These are phyloP conservation scores for Caenorhabditis sp. DNA, from an alignment of 2,888 invertebrate genomes.

Conservation along the genomic window DNA sequence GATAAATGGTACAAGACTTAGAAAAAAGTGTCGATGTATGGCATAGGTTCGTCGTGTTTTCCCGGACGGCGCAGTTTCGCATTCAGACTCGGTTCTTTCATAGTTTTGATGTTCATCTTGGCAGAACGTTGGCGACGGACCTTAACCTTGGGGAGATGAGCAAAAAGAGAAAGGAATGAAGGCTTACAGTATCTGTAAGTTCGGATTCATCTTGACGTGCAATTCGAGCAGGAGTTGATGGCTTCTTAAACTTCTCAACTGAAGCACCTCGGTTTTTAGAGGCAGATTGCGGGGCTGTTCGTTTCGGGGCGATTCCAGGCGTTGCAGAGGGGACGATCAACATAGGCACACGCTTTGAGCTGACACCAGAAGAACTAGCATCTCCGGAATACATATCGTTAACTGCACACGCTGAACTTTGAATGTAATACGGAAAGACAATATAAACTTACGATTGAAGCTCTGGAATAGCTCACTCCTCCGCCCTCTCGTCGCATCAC, in stretches of 20 bases:
- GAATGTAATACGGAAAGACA: neutral
- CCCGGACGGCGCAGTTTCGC: slow-evolving; percentile 59
- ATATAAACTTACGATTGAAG: slow-evolving; percentile 8
- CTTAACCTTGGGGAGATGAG: slow-evolving; percentile 17
- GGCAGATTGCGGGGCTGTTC: neutral
- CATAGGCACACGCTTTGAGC: slow-evolving; percentile 16
- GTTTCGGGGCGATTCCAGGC: neutral
- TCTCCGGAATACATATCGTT: neutral
- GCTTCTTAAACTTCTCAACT: slow-evolving; percentile 17
- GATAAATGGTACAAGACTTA: slow-evolving; percentile 9
- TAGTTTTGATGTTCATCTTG: slow-evolving; percentile 49
- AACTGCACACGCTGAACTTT: neutral
- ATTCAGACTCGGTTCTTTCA: slow-evolving; percentile 51
- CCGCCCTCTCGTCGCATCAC: slow-evolving; percentile 15
- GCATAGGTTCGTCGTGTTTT: slow-evolving; percentile 61
- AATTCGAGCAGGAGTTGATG: slow-evolving; percentile 28
- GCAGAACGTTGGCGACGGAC: slow-evolving; percentile 58
- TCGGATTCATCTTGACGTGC: neutral
- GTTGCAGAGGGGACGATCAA: slow-evolving; percentile 20
- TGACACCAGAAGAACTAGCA: neutral
- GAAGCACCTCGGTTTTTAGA: neutral
- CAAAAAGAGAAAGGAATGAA: neutral
- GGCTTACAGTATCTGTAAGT: slow-evolving; percentile 42
- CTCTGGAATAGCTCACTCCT: slow-evolving; percentile 29
- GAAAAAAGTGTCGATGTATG: slow-evolving; percentile 46